These are phyloP conservation scores for Diarsia brunnea DNA, from an alignment of 2,888 invertebrate genomes.

Conservation along the genomic window DNA sequence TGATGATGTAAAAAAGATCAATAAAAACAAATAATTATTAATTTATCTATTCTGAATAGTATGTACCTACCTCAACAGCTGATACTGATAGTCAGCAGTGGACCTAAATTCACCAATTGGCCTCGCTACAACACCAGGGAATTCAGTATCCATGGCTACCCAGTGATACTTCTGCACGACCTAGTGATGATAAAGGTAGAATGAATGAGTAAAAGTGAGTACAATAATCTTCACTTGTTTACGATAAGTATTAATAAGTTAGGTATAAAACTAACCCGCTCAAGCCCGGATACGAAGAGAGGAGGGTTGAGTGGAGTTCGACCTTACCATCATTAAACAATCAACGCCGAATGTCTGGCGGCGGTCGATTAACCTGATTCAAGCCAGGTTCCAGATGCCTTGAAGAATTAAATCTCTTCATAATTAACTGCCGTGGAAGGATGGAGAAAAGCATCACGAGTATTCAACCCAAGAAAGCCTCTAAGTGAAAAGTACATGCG, in stretches of 20 bases:
- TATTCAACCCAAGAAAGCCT: too few relatives aligned
- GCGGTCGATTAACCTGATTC: too few relatives aligned
- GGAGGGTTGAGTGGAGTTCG: too few relatives aligned
- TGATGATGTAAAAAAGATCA: not conserved
- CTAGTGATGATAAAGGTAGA: constrained; percentile 72
- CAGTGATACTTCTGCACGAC: constrained; percentile 96
- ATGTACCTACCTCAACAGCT: constrained; percentile 93
- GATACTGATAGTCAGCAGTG: constrained; percentile 98
- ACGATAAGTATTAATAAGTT: not conserved
- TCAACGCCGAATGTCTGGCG: too few relatives aligned
- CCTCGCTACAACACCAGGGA: constrained; percentile 99
- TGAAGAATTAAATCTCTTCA: too few relatives aligned
- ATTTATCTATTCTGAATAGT: not conserved
- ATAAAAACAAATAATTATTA: not conserved
- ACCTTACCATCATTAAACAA: too few relatives aligned
- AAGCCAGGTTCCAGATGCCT: too few relatives aligned
- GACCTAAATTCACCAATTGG: constrained; percentile 99
- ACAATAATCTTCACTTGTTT: not conserved
- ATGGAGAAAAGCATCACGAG: too few relatives aligned
- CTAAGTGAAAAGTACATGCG: too few relatives aligned
- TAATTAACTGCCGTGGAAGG: too few relatives aligned
- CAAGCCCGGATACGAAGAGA: too few relatives aligned
- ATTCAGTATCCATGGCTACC: constrained; percentile 99
- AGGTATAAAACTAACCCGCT: too few relatives aligned
- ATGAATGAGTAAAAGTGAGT: not conserved